Percentiles rank a stretch among this genome's conserved stretches.
Conservation (phyloP, 2,888 invertebrate genomes). For the Leptinotarsa haldemani region DNA sequence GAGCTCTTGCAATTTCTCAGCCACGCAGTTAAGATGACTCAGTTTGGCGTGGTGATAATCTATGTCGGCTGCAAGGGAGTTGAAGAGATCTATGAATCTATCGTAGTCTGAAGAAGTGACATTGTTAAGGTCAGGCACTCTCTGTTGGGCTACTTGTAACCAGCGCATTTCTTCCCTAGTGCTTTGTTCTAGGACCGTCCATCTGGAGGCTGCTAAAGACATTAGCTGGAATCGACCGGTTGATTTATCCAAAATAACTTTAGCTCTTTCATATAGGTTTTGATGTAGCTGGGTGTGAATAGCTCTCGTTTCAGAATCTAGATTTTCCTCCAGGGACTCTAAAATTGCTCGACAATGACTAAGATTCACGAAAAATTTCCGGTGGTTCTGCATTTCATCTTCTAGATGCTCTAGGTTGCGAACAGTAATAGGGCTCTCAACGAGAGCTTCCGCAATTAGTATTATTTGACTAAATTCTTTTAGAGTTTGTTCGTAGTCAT, state of each 20-base stretch:
- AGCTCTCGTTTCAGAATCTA: conserved; percentile 82
- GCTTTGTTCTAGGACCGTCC: conserved; percentile 84
- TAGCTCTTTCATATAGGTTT: conserved; percentile 81
- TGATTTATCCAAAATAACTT: conserved; percentile 82
- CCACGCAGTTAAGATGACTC: conserved; percentile 77
- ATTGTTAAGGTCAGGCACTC: conserved; percentile 83
- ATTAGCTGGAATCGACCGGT: conserved; percentile 84
- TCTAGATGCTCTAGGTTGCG: conserved; percentile 83
- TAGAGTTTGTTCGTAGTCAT: conserved; percentile 89
- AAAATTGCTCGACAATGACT: conserved; percentile 88
- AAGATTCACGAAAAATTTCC: conserved; percentile 88
- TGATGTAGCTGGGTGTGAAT: conserved; percentile 80
- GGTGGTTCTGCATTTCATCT: conserved; percentile 89
- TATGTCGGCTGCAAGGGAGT: conserved; percentile 82
- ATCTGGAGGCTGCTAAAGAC: conserved; percentile 86
- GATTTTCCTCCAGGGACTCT: conserved; percentile 85
- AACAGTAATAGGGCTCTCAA: conserved; percentile 82
- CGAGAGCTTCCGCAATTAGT: conserved; percentile 83
- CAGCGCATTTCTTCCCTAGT: conserved; percentile 86
- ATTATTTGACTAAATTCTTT: conserved; percentile 89
- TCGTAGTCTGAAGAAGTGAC: conserved; percentile 87
- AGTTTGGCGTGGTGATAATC: conserved; percentile 84
- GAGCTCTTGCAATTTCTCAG: conserved; percentile 79
- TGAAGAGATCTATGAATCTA: conserved; percentile 85
- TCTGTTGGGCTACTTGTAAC: conserved; percentile 85